Evolutionary conservation across 1,140 invertebrate genomes (phyloP), one percentile per base, ranked within the genome.

Genomic region (Acromyrmex charruanus): DNA sequence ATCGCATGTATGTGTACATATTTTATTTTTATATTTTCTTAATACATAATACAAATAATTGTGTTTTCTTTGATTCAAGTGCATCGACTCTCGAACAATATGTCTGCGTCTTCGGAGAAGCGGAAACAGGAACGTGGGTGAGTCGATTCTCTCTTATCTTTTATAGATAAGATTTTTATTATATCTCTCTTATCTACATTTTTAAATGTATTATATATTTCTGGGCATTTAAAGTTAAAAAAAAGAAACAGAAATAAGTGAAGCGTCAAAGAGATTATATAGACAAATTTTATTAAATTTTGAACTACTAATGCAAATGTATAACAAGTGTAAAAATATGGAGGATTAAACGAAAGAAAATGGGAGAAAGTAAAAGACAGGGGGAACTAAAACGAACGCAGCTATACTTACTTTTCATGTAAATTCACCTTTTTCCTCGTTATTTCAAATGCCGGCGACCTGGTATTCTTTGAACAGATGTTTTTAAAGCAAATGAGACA

Each of bases 21-120:
- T 61, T 39, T 51, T 65, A n/a, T 61, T 49, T 71, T 49, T 31
- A 9, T 49, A 82, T 14, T 25, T 21, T 16, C 21, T 9, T n/a
- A 10, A n/a, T 31, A 9, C 10, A n/a, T 31, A 72, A 59, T 59
- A 49, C 31, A 21, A 4, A 49, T 61, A 82, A 71, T 77, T n/a
- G 10, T 58, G 69, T 72, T 88, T 91, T 88, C 91, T 92, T 79
- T 90, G 93, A 58, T 97, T 98, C 81, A 96, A 99, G 98, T 99
- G 98, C 95, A 99, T 99, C 93, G 97, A 98, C 95, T 99, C 98
- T 58, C 97, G 98, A 93, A 98, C 98, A 91, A 99, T 99, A 96
- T 99, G 98, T 94, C 96, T 99, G 51, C 97, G 98, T 82, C 98
- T 99, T 75, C 98, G 98, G 94, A 96, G 98, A 93, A 98, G 97